phyloP scores from a whole-genome alignment of 1,140 invertebrate species.

The Ceratoteleas bidentatus region DNA sequence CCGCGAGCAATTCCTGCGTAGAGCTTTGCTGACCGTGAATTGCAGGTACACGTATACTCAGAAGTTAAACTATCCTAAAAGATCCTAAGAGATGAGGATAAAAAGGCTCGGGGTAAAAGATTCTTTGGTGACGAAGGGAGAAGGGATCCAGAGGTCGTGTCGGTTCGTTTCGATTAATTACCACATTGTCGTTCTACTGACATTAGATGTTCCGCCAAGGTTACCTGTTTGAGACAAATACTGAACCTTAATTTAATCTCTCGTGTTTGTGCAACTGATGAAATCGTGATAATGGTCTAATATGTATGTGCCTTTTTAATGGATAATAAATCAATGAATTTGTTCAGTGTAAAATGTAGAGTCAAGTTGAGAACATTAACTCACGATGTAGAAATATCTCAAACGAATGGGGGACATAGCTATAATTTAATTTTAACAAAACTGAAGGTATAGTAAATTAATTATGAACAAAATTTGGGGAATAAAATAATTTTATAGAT shows the following conservation, averaged over 20 bases:
- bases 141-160: conserved; percentile 72
- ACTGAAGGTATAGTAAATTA: too few species aligned
- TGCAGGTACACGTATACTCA: conserved; percentile 67
- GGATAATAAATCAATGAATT: too few species aligned
- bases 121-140: conserved; percentile 48
- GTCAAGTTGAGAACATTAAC: too few species aligned
- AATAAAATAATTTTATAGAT: too few species aligned
- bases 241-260: conserved; percentile 75
- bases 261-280: conserved; percentile 69
- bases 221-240: conserved; percentile 70
- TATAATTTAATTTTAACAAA: too few species aligned
- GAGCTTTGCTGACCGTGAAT: conserved; percentile 70
- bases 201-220: conserved; percentile 75
- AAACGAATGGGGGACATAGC: too few species aligned
- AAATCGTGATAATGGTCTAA: conserved; percentile 52
- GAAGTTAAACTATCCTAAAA: conserved; percentile 74
- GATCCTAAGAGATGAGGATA: conserved; percentile 56
- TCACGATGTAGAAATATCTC: too few species aligned
- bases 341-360: too few species aligned
- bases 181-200: conserved; percentile 79
- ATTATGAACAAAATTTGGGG: too few species aligned
- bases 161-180: conserved; percentile 81
- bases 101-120: conserved; percentile 53
- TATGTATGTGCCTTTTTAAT: too few species aligned
- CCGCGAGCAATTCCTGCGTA: conserved; percentile 76